A percentile compares a stretch with the other conserved stretches of the same genome.
phyloP scores from a whole-genome alignment of 2,797 vertebrate genomes.

The Rhinoraja longicauda region DNA sequence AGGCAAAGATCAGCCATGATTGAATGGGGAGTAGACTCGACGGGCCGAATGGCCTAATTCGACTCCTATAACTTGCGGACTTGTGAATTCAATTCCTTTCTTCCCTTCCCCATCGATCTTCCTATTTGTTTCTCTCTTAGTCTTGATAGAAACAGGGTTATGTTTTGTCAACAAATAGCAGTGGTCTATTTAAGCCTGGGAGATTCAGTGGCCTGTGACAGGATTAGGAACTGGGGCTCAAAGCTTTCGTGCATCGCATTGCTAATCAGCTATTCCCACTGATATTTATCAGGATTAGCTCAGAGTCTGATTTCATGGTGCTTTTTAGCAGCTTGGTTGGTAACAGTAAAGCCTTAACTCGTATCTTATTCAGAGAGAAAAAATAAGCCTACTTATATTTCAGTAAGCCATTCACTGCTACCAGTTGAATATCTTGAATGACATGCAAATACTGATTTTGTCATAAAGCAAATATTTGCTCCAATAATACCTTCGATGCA shows the following conservation, averaged over 20 bases:
- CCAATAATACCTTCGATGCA: too few species aligned
- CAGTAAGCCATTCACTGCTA: not conserved
- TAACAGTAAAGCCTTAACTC: too few species aligned
- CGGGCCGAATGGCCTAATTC: too few species aligned
- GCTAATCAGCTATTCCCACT: not conserved
- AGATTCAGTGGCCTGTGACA: not conserved
- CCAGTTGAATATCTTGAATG: not conserved
- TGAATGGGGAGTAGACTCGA: too few species aligned
- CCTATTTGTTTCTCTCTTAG: not conserved
- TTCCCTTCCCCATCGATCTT: not conserved
- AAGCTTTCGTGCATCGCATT: not conserved
- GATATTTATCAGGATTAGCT: constrained; percentile 7
- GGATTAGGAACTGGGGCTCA: not conserved
- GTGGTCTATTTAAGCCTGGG: not conserved
- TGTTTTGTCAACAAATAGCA: constrained; percentile 35
- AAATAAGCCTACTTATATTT: not conserved
- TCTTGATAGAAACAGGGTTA: not conserved
- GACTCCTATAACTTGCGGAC: too few species aligned
- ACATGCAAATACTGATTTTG: not conserved
- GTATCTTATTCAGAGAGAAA: too few species aligned
- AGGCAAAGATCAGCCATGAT: too few species aligned
- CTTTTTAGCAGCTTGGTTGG: not conserved
- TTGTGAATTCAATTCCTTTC: not conserved
- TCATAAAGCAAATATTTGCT: not conserved
- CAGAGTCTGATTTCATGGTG: not conserved